These are phyloP conservation scores for Polydrusus cervinus DNA, from an alignment of 2,888 invertebrate species.

Conservation along the genomic window DNA sequence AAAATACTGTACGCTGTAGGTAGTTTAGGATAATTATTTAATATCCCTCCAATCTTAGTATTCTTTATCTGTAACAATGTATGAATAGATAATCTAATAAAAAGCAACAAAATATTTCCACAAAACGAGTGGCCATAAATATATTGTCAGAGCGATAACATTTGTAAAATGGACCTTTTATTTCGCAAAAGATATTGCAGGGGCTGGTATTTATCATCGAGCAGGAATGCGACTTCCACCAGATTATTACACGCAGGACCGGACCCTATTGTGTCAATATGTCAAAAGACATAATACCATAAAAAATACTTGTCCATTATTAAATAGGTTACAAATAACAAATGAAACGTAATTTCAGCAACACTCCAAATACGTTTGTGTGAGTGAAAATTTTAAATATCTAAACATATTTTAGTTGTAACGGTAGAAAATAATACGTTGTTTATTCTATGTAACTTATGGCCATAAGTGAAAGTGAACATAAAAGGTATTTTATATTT, in stretches of 20 bases:
- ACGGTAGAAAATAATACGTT: neutral
- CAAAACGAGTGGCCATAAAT: constrained; percentile 66
- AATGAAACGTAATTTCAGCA: neutral
- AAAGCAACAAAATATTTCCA: constrained; percentile 26
- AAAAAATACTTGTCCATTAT: constrained; percentile 34
- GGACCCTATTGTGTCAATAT: constrained; percentile 49
- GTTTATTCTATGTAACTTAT: too few species aligned
- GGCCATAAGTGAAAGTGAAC: too few species aligned
- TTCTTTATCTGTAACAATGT: neutral
- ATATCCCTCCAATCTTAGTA: too few species aligned
- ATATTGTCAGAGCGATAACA: constrained; percentile 71
- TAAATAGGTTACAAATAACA: constrained; percentile 17
- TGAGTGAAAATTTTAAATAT: too few species aligned
- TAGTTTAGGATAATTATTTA: too few species aligned
- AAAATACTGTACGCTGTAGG: too few species aligned
- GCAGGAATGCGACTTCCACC: constrained; percentile 67
- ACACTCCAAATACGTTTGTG: too few species aligned
- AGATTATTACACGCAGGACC: constrained; percentile 62
- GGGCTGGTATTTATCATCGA: constrained; percentile 70
- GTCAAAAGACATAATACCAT: constrained; percentile 41
- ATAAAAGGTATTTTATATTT: too few species aligned
- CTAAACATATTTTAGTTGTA: too few species aligned
- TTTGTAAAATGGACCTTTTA: constrained; percentile 72
- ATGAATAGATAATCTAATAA: constrained; percentile 1
- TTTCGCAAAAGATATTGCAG: constrained; percentile 69